Percentiles rank a stretch among this genome's conserved stretches.
Conservation (phyloP, 2,797 vertebrate species). For the Petrocephalus schoutedeni region DNA sequence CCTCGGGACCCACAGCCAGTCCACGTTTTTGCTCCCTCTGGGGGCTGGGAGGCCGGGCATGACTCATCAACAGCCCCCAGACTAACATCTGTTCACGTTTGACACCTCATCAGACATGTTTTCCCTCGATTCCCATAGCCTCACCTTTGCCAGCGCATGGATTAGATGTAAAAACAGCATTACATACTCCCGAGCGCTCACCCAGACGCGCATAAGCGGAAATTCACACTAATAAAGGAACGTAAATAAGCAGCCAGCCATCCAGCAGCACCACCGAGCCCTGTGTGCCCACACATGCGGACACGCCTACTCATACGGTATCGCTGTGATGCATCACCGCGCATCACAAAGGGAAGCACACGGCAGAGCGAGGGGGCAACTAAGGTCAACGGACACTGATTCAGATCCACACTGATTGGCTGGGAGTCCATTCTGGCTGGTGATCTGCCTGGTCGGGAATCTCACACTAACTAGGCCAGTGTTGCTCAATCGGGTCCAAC, state of each 20-base stretch:
- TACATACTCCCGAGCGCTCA: not conserved
- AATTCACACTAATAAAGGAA: not conserved
- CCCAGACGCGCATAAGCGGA: not conserved
- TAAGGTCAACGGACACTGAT: not conserved
- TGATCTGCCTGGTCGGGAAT: not conserved
- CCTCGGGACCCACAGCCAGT: too few species aligned
- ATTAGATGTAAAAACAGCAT: not conserved
- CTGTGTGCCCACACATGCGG: not conserved
- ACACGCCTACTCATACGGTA: not conserved
- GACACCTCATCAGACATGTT: not conserved
- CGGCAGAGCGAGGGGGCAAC: not conserved
- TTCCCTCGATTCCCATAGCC: not conserved
- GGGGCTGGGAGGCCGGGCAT: not conserved
- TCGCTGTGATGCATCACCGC: not conserved
- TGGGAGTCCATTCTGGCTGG: not conserved
- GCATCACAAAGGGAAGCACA: not conserved
- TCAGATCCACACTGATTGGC: not conserved
- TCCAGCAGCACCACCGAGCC: not conserved
- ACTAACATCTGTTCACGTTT: not conserved
- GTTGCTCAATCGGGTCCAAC: not conserved
- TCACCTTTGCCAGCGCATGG: not conserved
- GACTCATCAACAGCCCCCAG: conserved; percentile 9
- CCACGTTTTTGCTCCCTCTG: too few species aligned
- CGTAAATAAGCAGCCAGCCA: not conserved
- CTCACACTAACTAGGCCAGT: not conserved